Percentiles rank a stretch among this genome's conserved stretches.
Conservation (phyloP, 1,140 invertebrate species). For the Lerema accius region DNA sequence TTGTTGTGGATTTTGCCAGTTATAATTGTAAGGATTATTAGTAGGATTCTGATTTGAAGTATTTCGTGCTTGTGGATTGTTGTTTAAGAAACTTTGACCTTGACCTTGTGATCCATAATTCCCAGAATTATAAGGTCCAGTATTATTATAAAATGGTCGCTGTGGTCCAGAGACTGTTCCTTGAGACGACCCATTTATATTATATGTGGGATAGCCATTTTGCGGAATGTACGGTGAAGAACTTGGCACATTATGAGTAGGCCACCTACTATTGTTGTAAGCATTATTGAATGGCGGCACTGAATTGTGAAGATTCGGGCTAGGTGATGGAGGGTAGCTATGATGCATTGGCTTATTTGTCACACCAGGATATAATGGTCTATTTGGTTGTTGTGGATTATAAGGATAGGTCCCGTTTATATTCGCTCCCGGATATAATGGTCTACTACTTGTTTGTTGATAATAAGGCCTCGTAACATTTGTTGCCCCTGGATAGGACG, state of each 20-base stretch:
- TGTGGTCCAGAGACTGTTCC: slow-evolving; percentile 1
- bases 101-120: not conserved
- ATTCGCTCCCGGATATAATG: slow-evolving; percentile 5
- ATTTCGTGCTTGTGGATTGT: not conserved
- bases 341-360: slow-evolving; percentile 2
- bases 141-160: slow-evolving; percentile 6
- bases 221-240: slow-evolving; percentile 5
- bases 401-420: not conserved
- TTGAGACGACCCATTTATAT: not conserved
- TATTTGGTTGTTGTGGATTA: not conserved
- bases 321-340: not conserved
- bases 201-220: slow-evolving; percentile 11
- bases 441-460: slow-evolving; percentile 1
- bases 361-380: not conserved
- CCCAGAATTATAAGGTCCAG: slow-evolving; percentile 7
- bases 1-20: not conserved
- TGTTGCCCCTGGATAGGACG: too few relatives aligned
- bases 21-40: not conserved
- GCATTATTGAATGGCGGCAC: not conserved
- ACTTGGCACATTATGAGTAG: slow-evolving; percentile 6
- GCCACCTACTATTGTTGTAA: not conserved
- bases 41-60: not conserved
- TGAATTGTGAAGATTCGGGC: not conserved
- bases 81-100: slow-evolving; percentile 1
- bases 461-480: not conserved